A percentile compares a stretch with the other conserved stretches of the same genome.
Evolutionary conservation across 1,140 invertebrate species (phyloP).

Genomic region (Nasonia longicornis): DNA sequence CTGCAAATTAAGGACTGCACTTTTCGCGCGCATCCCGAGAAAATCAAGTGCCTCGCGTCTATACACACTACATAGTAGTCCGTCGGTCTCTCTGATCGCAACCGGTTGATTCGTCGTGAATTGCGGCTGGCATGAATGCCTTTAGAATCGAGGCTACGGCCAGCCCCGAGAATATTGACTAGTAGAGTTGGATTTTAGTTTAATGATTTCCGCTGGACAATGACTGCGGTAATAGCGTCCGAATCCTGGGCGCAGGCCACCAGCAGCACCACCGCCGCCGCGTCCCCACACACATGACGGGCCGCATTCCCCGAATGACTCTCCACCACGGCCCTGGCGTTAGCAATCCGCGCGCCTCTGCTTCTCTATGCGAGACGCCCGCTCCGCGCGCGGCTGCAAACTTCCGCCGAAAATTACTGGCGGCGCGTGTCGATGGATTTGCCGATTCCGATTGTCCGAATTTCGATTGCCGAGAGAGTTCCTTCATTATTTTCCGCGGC

Average conservation of each 20-base stretch:
- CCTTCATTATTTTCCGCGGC: not conserved
- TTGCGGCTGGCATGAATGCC: conserved; percentile 57
- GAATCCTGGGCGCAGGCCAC: conserved; percentile 48
- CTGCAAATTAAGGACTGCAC: too few species aligned
- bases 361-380: conserved; percentile 1
- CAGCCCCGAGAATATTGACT: conserved; percentile 53
- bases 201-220: conserved; percentile 64
- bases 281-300: conserved; percentile 43
- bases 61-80: too few species aligned
- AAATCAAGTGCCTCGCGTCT: too few species aligned
- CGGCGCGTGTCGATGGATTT: not conserved
- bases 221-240: conserved; percentile 57
- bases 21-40: too few species aligned
- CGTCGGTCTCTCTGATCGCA: not conserved
- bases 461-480: not conserved
- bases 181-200: conserved; percentile 62
- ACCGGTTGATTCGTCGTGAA: conserved; percentile 46
- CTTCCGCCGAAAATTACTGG: conserved; percentile 42
- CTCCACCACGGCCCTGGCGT: conserved; percentile 44
- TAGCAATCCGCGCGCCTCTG: conserved; percentile 41
- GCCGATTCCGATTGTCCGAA: not conserved
- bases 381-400: conserved; percentile 36
- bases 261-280: conserved; percentile 24
- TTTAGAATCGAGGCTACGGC: conserved; percentile 51
- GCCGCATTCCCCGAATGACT: conserved; percentile 57